Base-by-base conservation (phyloP, 2,888 invertebrate species). In the Drosophila testacea region DNA sequence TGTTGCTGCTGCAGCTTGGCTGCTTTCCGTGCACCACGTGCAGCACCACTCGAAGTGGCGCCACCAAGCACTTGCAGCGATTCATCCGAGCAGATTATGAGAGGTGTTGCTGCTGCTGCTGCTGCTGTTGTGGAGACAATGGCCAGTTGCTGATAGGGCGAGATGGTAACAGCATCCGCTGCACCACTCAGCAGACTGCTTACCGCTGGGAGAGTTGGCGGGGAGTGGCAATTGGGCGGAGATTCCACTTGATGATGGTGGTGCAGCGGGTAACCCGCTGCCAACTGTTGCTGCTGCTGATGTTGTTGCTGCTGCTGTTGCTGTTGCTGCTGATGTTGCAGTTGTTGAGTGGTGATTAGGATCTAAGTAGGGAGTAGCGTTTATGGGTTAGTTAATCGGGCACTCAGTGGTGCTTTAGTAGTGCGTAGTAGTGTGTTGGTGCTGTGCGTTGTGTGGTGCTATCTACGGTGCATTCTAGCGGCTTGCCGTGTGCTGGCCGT, bases 401-500 rank as follows among this genome's bases (percentile, higher is more conserved):
- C 79, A 70, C 52, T 50, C 62, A 38, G 55, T 50, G 52, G 63
- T 61, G 56, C 51, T 34, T 62, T 38, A n/a, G 42, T 70, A 41
- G 71, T 56, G 69, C 46, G 48, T 63, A 9, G 56, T 54, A 22
- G 22, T 22, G 46, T 66, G 36, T 55, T 63, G 52, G 30, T 64
- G 41, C 38, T 50, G 75, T 71, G 77, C 71, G 63, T 59, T 62
- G 54, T 72, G 72, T 57, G 46, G 70, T 79, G 78, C 71, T 7
- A 54, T 67, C 69, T 81, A 76, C 44, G 28, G 50, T 52, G 57
- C 65, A 52, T 66, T 67, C 46, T 78, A 77, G 70, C 78, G 77
- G 78, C 78, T 77, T 44, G 78, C 74, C 54, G 77, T 77, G 66
- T 77, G 75, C 67, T 83, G 93, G 93, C 93, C 94, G 94, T 94